Percentiles rank a stretch among this genome's conserved stretches.
Conservation (phyloP, 2,113 vertebrate genomes). For the Chitala chitala region DNA sequence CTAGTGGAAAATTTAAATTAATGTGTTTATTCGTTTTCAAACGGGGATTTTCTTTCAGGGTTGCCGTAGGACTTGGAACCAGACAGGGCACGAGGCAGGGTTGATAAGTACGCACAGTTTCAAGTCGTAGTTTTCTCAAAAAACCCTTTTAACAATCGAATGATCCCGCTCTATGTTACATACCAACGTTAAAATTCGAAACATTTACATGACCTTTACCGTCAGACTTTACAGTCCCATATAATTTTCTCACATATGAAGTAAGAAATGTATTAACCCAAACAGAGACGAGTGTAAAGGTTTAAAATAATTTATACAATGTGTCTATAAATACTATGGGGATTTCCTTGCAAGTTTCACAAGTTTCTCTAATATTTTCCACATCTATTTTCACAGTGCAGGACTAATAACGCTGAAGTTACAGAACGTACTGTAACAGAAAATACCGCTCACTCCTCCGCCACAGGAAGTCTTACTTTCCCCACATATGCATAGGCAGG, state of each 20-base stretch:
- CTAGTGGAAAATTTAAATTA: neutral
- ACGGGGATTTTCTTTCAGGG: neutral
- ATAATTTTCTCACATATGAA: no score
- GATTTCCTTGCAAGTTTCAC: neutral
- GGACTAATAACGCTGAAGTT: neutral
- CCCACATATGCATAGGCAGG: neutral
- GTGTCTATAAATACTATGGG: neutral
- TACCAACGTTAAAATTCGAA: no score
- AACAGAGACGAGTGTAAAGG: no score
- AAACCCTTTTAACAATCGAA: no score
- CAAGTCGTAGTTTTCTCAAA: no score
- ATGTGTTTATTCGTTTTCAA: neutral
- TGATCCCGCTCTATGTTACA: no score
- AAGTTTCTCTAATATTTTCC: neutral
- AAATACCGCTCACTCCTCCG: conserved; percentile 11
- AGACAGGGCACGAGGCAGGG: neutral
- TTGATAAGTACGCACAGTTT: no score
- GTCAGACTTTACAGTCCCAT: no score
- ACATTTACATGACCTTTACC: no score
- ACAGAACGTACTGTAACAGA: conserved; percentile 4
- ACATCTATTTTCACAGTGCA: neutral
- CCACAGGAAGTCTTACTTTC: neutral
- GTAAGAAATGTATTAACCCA: no score
- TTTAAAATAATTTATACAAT: no score
- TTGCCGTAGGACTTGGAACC: no score